Evolutionary conservation across 2,888 invertebrate genomes (phyloP).

Genomic region (Agrochola macilenta): DNA sequence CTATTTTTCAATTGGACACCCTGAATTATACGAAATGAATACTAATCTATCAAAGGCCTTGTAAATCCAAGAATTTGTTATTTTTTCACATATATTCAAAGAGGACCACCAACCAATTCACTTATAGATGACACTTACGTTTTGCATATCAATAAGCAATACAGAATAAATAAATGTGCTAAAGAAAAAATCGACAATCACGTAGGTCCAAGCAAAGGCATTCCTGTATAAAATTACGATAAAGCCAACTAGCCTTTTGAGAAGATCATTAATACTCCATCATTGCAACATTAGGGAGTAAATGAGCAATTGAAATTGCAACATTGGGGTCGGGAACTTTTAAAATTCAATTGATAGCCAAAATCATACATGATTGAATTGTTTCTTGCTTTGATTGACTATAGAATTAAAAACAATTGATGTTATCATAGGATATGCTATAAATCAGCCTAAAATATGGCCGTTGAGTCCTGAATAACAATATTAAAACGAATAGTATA

Average conservation of each 20-base stretch:
- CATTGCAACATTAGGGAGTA: conserved; percentile 50
- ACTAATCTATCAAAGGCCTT: conserved; percentile 50
- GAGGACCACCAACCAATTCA: conserved; percentile 59
- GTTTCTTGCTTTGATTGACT: conserved; percentile 50
- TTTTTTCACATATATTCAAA: conserved; percentile 52
- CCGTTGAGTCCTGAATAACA: conserved; percentile 56
- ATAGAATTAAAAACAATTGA: conserved; percentile 60
- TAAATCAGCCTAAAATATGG: conserved; percentile 60
- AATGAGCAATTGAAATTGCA: conserved; percentile 56
- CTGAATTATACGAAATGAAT: conserved; percentile 59
- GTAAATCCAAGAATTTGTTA: conserved; percentile 40
- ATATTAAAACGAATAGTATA: conserved; percentile 54
- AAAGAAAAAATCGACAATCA: conserved; percentile 32
- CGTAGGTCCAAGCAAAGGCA: conserved; percentile 38
- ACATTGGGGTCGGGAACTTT: conserved; percentile 42
- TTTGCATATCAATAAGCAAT: conserved; percentile 55
- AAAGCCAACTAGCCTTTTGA: conserved; percentile 36
- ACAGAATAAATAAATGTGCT: conserved; percentile 28
- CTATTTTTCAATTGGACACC: conserved; percentile 26
- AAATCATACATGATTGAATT: conserved; percentile 60
- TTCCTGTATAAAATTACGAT: conserved; percentile 55
- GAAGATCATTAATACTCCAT: conserved; percentile 53
- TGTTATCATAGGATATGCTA: conserved; percentile 39
- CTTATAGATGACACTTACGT: conserved; percentile 39
- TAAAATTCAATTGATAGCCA: conserved; percentile 61